Evolutionary conservation across 2,113 vertebrate species (phyloP).

Genomic region (Rhinoderma darwinii): DNA sequence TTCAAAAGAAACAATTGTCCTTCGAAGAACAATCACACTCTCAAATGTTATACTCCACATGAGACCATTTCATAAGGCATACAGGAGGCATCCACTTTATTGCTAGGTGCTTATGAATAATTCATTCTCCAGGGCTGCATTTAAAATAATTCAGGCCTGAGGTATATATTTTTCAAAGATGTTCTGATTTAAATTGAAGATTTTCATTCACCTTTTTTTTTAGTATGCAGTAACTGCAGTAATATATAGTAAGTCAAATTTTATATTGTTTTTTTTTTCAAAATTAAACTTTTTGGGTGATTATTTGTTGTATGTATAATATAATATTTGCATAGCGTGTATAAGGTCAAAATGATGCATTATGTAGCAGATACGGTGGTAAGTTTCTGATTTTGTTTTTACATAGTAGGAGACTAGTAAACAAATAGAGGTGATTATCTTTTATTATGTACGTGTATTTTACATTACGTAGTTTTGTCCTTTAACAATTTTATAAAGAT

Average conservation of each 20-base stretch:
- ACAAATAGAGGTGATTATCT: background rate
- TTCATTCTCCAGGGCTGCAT: background rate
- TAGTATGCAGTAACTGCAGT: background rate
- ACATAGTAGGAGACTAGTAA: background rate
- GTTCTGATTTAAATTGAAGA: constrained; percentile 33
- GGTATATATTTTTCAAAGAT: constrained; percentile 35
- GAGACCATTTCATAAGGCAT: constrained; percentile 34
- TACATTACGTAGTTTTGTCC: background rate
- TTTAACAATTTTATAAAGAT: background rate
- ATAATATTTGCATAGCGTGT: constrained; percentile 8
- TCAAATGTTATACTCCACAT: constrained; percentile 40
- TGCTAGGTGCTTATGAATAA: constrained; percentile 19
- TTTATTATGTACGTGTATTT: background rate
- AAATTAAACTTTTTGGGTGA: constrained; percentile 31
- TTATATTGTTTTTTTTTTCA: background rate
- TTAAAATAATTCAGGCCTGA: constrained; percentile 37
- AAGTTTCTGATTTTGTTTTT: background rate
- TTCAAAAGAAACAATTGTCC: constrained; percentile 42
- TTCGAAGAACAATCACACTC: constrained; percentile 13
- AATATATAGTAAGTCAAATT: background rate
- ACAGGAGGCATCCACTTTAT: constrained; percentile 17
- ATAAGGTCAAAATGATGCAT: constrained; percentile 18
- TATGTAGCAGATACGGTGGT: background rate
- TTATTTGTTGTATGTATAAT: constrained; percentile 20
- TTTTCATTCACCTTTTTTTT: constrained; percentile 16